These are phyloP conservation scores for Zaprionus vittiger DNA, from an alignment of 1,140 invertebrate species.

Conservation along the genomic window DNA sequence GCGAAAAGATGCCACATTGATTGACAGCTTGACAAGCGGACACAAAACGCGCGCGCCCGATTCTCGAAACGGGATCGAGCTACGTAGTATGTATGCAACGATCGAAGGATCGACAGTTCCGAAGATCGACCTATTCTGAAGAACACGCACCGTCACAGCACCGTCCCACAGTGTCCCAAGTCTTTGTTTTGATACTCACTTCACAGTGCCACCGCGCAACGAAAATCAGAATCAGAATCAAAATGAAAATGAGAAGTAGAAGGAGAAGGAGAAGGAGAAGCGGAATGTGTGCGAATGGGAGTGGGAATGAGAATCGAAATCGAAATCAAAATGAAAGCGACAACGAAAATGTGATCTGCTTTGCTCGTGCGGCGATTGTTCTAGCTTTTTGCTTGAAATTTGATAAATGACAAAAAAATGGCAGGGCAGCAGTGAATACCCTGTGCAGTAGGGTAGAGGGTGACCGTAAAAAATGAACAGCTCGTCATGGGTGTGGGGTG, in stretches of 20 bases:
- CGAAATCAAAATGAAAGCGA: slow-evolving; percentile 11
- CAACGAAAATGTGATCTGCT: slow-evolving; percentile 66
- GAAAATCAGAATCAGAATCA: slow-evolving; percentile 19
- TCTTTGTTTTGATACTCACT: slow-evolving; percentile 79
- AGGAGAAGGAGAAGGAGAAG: neutral
- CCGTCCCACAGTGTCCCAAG: slow-evolving; percentile 32
- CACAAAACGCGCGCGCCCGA: slow-evolving; percentile 69
- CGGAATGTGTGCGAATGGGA: slow-evolving; percentile 1
- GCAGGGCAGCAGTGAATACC: slow-evolving; percentile 31
- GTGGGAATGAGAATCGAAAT: neutral
- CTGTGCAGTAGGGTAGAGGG: neutral
- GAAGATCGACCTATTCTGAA: slow-evolving; percentile 12
- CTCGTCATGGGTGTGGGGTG: neutral
- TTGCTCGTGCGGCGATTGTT: slow-evolving; percentile 43
- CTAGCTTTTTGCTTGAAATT: slow-evolving; percentile 65
- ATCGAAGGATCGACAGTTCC: slow-evolving; percentile 6
- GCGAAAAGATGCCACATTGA: slow-evolving; percentile 63
- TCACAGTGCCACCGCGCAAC: slow-evolving; percentile 46
- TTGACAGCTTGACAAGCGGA: slow-evolving; percentile 67
- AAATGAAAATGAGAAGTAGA: neutral
- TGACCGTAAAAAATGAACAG: neutral
- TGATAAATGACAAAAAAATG: slow-evolving; percentile 75
- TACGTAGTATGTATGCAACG: neutral
- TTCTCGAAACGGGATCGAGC: slow-evolving; percentile 37
- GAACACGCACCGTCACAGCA: slow-evolving; percentile 41